Percentiles rank a stretch among this genome's conserved stretches.
These are phyloP conservation scores for Hydrochoerus hydrochaeris DNA, from an alignment of 2,113 vertebrate genomes.

Conservation along the genomic window DNA sequence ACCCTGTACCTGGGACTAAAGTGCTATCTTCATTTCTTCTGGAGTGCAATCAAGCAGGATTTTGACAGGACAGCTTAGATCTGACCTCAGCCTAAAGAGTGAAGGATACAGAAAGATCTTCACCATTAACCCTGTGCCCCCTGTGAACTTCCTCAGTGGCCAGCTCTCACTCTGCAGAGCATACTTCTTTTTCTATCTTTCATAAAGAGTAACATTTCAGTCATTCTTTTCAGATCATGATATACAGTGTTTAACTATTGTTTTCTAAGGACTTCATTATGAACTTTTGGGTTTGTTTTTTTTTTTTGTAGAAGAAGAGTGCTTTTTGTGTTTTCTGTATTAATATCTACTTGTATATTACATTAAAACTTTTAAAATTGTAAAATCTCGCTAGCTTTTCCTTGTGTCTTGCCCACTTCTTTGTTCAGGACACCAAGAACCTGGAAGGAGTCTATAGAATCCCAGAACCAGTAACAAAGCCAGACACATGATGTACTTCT, in stretches of 20 bases:
- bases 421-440: not conserved
- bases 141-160: not conserved
- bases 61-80: not conserved
- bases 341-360: not conserved
- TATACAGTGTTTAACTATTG: not conserved
- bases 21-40: not conserved
- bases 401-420: not conserved
- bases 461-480: not conserved
- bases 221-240: not conserved
- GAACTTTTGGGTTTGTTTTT: not conserved
- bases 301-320: not conserved
- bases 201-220: not conserved
- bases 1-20: not conserved
- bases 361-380: not conserved
- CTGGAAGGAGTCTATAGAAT: not conserved
- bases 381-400: not conserved
- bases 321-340: not conserved
- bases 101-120: not conserved
- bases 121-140: not conserved
- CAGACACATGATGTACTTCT: not conserved
- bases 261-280: not conserved
- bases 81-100: not conserved
- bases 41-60: not conserved
- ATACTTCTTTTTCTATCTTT: not conserved
- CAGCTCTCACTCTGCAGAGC: not conserved